Evolutionary conservation across 2,888 invertebrate species (phyloP).

Genomic region (Pammene aurita): DNA sequence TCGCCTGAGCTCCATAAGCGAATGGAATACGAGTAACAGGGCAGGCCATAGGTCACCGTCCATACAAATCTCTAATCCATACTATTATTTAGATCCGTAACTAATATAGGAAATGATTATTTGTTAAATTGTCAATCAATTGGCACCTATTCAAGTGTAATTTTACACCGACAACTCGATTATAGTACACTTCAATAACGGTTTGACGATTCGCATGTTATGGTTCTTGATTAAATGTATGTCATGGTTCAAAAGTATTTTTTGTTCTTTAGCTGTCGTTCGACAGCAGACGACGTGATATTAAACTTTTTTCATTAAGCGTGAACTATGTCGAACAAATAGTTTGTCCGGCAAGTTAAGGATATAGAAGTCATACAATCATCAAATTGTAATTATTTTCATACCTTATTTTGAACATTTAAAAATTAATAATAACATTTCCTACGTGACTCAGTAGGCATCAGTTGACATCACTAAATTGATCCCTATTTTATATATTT

Average conservation of each 20-base stretch:
- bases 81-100: conserved; percentile 48
- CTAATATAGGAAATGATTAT: conserved; percentile 41
- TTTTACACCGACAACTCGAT: conserved; percentile 42
- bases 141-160: conserved; percentile 40
- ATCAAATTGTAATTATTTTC: no score
- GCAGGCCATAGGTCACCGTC: conserved; percentile 35
- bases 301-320: background rate
- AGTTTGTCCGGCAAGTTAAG: no score
- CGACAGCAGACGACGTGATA: background rate
- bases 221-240: conserved; percentile 26
- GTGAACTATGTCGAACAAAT: background rate
- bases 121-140: conserved; percentile 42
- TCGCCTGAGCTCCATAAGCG: background rate
- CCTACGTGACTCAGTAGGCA: background rate
- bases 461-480: conserved; percentile 6
- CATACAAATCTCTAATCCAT: conserved; percentile 68
- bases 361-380: no score
- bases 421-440: no score
- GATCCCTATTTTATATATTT: background rate
- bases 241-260: conserved; percentile 6
- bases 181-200: conserved; percentile 31
- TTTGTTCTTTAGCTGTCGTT: background rate
- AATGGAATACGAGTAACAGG: conserved; percentile 6
- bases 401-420: background rate
- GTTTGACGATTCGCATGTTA: conserved; percentile 22